Percentiles rank a stretch among this genome's conserved stretches.
Evolutionary conservation across 92 coral and sea anemone genomes (phyloP).

Genomic region (Epizoanthus stellaris): DNA sequence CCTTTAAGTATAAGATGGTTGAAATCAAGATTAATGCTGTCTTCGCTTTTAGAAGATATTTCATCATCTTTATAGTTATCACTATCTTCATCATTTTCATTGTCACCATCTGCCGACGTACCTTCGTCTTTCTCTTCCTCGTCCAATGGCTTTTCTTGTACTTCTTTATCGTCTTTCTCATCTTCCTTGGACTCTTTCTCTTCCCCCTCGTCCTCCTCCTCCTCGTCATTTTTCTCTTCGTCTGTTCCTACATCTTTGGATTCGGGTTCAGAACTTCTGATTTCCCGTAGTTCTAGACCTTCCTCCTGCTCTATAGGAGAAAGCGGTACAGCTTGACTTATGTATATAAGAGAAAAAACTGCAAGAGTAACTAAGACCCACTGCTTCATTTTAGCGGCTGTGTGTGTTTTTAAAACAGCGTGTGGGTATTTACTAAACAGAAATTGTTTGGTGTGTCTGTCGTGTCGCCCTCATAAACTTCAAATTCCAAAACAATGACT

Average conservation of each 20-base stretch:
- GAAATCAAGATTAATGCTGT: constrained; percentile 65
- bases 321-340: constrained; percentile 28
- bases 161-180: constrained; percentile 46
- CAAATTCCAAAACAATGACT: constrained; percentile 77
- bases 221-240: constrained; percentile 57
- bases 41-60: constrained; percentile 46
- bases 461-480: constrained; percentile 58
- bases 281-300: constrained; percentile 13
- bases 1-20: constrained; percentile 72
- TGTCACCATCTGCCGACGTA: constrained; percentile 37
- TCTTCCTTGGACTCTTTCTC: constrained; percentile 50
- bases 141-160: not conserved
- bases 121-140: constrained; percentile 48
- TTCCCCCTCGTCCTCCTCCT: constrained; percentile 62
- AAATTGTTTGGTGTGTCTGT: constrained; percentile 20
- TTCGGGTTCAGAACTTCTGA: constrained; percentile 24
- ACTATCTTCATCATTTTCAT: constrained; percentile 57
- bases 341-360: constrained; percentile 8
- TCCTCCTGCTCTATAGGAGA: constrained; percentile 9
- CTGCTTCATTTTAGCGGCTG: constrained; percentile 31
- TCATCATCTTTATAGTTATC: constrained; percentile 45
- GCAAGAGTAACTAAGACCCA: constrained; percentile 29
- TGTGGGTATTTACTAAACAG: constrained; percentile 40
- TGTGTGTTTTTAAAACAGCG: constrained; percentile 32
- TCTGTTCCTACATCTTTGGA: constrained; percentile 31